Base-by-base conservation (phyloP, 2,888 invertebrate species). In the Drosophila bunnanda region DNA sequence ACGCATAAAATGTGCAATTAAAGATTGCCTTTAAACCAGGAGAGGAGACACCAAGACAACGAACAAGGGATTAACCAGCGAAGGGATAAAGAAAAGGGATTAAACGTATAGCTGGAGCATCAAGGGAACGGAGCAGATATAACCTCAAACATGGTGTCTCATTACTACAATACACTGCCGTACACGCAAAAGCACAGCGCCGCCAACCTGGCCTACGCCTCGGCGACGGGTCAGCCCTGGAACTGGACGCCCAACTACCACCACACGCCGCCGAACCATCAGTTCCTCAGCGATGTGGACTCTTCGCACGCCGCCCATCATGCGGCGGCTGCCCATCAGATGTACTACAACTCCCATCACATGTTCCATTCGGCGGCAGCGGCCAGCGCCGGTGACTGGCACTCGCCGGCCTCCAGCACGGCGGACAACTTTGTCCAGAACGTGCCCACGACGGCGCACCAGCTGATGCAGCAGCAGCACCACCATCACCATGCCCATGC, bases 161-260 rank as follows among this genome's bases (percentile, higher is more conserved):
- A 89, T 38, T 96, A 96, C 92, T 96, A 92, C 93, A 95, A 92
- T 93, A 78, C 95, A 89, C 93, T 94, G 92, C 94, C 95, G 93
- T 95, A 95, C 92, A 94, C 94, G 91, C 92, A 92, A 78, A 95
- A 95, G 92, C 95, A 95, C 79, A 94, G 93, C 92, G 91, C 92
- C 54, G 90, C 92, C 57, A 94, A 94, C 92, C 93, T 94, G 88
- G 93, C 94, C 72, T 94, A 94, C 89, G 85, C 86, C 50, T 79
- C 91, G 50, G 82, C 87, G 10, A 70, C 82, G 20, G 79, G 87
- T 20, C 92, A 91, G 43, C 88, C 92, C n/a, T 93, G 93, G 93
- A 90, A 91, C 67, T 94, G 92, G 90, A 91, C 91, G 13, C 89
- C 88, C 77, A 93, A 93, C 55, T 93, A 93, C 77, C 93, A 93